phyloP scores from a whole-genome alignment of 2,113 vertebrate species.

The Piprites chloris region DNA sequence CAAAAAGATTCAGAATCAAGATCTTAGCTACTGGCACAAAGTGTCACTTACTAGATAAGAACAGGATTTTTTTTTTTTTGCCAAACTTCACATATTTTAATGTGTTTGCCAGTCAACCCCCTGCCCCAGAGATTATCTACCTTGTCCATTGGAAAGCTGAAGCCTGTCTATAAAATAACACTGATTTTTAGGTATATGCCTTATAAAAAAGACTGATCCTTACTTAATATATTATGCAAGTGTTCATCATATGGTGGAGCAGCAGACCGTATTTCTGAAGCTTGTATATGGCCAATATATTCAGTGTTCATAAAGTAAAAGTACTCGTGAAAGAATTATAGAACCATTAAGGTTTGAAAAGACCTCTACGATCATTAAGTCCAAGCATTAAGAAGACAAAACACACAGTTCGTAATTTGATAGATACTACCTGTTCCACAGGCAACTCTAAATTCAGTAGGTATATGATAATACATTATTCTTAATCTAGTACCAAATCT shows the following conservation, averaged over 20 bases:
- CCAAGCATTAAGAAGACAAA: neutral
- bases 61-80: neutral
- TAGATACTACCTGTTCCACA: neutral
- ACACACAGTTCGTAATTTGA: neutral
- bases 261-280: neutral
- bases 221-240: neutral
- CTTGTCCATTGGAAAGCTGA: neutral
- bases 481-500: neutral
- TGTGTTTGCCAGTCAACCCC: neutral
- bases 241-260: neutral
- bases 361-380: neutral
- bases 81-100: neutral
- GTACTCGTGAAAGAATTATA: neutral
- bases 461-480: neutral
- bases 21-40: neutral
- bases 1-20: neutral
- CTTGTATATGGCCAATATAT: neutral
- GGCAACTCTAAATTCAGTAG: neutral
- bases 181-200: neutral
- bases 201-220: neutral
- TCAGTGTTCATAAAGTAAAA: neutral
- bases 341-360: neutral
- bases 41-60: neutral
- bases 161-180: neutral
- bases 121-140: neutral